These are phyloP conservation scores for Rhysida immarginata DNA, from an alignment of 1,140 invertebrate genomes.

Conservation along the genomic window DNA sequence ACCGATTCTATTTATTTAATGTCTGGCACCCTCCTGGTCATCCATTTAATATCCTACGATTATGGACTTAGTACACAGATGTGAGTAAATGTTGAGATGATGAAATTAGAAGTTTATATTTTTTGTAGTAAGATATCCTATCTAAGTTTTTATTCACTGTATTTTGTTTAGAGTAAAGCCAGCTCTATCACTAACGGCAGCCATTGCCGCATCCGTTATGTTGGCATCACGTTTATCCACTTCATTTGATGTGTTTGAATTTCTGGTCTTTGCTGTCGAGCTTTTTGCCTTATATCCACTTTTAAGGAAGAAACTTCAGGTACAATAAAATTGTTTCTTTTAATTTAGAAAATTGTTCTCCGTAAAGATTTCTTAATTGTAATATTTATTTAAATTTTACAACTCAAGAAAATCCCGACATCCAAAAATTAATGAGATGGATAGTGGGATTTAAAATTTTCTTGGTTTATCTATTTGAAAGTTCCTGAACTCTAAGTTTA, in stretches of 20 bases:
- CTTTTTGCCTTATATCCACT: slow-evolving; percentile 78
- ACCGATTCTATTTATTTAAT: slow-evolving; percentile 93
- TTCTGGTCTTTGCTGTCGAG: slow-evolving; percentile 67
- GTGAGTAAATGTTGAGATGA: slow-evolving; percentile 21
- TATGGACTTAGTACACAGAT: slow-evolving; percentile 65
- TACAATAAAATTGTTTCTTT: too few species aligned
- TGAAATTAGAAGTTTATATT: neutral
- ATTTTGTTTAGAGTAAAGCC: slow-evolving; percentile 50
- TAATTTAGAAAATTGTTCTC: too few species aligned
- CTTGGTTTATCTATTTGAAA: too few species aligned
- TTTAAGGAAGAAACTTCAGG: slow-evolving; percentile 44
- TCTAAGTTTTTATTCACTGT: neutral
- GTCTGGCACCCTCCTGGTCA: slow-evolving; percentile 67
- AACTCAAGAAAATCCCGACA: too few species aligned
- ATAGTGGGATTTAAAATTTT: too few species aligned
- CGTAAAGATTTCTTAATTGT: too few species aligned
- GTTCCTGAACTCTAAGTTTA: too few species aligned
- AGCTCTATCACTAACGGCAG: slow-evolving; percentile 69
- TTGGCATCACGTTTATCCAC: slow-evolving; percentile 74
- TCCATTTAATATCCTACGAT: slow-evolving; percentile 81
- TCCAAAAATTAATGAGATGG: too few species aligned
- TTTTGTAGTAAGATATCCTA: neutral
- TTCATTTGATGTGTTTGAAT: slow-evolving; percentile 68
- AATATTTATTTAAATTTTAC: too few species aligned
- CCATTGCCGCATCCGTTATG: slow-evolving; percentile 83